Evolutionary conservation across 2,888 invertebrate genomes (phyloP).

Genomic region (Lasioglossum villosulum): DNA sequence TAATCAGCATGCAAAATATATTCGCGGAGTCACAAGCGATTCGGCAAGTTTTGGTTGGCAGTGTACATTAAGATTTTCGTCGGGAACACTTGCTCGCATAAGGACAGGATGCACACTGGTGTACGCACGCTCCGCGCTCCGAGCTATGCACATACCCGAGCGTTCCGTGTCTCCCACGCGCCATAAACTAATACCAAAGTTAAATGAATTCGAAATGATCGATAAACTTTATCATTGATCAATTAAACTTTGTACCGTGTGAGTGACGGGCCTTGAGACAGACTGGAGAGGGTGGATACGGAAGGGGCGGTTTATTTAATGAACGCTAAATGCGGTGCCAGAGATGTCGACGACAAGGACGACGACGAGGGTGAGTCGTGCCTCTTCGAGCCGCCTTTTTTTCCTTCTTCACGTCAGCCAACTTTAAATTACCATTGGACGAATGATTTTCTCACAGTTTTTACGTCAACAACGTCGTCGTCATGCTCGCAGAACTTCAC

Average conservation of each 20-base stretch:
- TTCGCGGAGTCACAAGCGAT: not conserved
- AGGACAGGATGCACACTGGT: constrained; percentile 21
- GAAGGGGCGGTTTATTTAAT: constrained; percentile 82
- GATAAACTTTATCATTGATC: constrained; percentile 85
- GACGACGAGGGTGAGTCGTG: constrained; percentile 46
- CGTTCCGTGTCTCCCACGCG: constrained; percentile 66
- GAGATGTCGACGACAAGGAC: constrained; percentile 63
- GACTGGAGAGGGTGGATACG: constrained; percentile 66
- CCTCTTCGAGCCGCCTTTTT: constrained; percentile 50
- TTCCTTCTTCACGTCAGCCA: constrained; percentile 35
- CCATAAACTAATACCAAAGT: constrained; percentile 82
- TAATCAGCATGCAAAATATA: constrained; percentile 1
- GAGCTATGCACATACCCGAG: constrained; percentile 53
- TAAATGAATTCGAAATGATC: constrained; percentile 85
- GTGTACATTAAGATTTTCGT: constrained; percentile 14
- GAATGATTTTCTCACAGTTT: constrained; percentile 27
- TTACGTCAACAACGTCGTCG: not conserved
- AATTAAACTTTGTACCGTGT: constrained; percentile 84
- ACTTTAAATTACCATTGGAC: constrained; percentile 61
- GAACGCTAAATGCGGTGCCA: constrained; percentile 81
- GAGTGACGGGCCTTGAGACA: constrained; percentile 80
- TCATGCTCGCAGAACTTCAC: not conserved
- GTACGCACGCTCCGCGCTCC: constrained; percentile 19
- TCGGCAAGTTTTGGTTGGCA: not conserved
- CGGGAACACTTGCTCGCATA: constrained; percentile 20